These are phyloP conservation scores for Cydia fagiglandana DNA, from an alignment of 1,140 invertebrate species.

Conservation along the genomic window DNA sequence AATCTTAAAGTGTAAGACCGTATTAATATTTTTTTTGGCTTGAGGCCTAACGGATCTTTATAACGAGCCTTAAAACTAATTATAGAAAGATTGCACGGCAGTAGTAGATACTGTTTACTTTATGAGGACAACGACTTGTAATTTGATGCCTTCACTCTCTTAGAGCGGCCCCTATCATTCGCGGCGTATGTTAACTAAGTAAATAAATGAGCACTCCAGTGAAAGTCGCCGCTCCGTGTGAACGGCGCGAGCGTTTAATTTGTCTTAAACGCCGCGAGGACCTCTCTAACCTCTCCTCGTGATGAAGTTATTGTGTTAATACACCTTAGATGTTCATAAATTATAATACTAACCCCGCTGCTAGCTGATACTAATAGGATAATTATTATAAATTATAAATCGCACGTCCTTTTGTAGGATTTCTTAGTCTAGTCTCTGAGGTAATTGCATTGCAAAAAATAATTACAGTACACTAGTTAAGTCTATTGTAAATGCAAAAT, in stretches of 20 bases:
- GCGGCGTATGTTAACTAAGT: slow-evolving; percentile 36
- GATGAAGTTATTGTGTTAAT: slow-evolving; percentile 32
- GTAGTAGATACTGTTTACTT: slow-evolving; percentile 27
- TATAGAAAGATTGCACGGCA: neutral
- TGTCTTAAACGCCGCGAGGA: slow-evolving; percentile 34
- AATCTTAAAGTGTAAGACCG: neutral
- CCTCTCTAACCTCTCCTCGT: slow-evolving; percentile 29
- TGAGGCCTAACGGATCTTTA: neutral
- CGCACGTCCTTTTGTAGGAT: too few relatives aligned
- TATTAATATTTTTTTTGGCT: neutral
- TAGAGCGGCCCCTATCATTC: slow-evolving; percentile 14
- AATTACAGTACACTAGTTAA: too few relatives aligned
- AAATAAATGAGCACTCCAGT: slow-evolving; percentile 43
- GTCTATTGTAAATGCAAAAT: too few relatives aligned
- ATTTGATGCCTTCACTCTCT: slow-evolving; percentile 26
- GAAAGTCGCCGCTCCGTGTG: slow-evolving; percentile 39
- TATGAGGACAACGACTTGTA: slow-evolving; percentile 31
- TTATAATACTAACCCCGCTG: neutral
- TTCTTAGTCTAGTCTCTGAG: too few relatives aligned
- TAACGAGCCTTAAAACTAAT: neutral
- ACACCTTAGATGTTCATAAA: slow-evolving; percentile 5
- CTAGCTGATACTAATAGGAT: neutral
- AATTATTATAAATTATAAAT: too few relatives aligned
- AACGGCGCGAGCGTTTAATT: slow-evolving; percentile 38
- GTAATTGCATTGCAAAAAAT: too few relatives aligned